These are phyloP conservation scores for Enteromius anoplus DNA, from an alignment of 2,797 vertebrate species.

Conservation along the genomic window DNA sequence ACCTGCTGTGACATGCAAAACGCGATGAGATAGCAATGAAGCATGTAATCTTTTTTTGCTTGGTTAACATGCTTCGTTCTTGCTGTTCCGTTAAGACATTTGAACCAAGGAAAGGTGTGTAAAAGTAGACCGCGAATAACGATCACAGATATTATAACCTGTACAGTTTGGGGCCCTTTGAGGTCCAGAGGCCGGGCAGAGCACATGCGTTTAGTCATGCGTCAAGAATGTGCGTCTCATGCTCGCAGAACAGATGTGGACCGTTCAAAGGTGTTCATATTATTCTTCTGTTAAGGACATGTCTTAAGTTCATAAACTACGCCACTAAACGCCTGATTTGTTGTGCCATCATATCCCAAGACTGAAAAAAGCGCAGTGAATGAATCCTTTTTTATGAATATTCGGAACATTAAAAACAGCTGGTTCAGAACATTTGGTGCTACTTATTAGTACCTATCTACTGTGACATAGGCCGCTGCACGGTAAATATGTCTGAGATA, in stretches of 20 bases:
- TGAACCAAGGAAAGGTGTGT: neutral
- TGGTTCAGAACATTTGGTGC: neutral
- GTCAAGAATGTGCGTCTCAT: neutral
- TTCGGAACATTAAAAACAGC: neutral
- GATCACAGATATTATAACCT: neutral
- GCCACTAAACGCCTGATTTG: neutral
- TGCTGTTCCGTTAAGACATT: neutral
- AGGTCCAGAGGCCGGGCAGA: neutral
- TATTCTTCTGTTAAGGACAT: neutral
- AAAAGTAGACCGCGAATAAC: slow-evolving; percentile 9
- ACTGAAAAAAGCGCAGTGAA: neutral
- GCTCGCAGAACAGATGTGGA: slow-evolving; percentile 15
- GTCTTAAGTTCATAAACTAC: too few species aligned
- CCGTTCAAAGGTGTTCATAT: neutral
- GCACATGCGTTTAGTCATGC: slow-evolving; percentile 8
- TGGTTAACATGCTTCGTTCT: neutral
- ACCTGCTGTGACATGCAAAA: neutral
- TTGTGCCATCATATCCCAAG: neutral
- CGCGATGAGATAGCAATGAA: neutral
- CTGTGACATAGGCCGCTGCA: neutral
- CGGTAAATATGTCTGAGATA: neutral
- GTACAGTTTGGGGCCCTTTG: neutral
- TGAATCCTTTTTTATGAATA: neutral
- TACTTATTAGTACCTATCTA: neutral
- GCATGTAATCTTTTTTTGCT: neutral